phyloP scores from a whole-genome alignment of 2,888 invertebrate species.

The Protonemura montana region DNA sequence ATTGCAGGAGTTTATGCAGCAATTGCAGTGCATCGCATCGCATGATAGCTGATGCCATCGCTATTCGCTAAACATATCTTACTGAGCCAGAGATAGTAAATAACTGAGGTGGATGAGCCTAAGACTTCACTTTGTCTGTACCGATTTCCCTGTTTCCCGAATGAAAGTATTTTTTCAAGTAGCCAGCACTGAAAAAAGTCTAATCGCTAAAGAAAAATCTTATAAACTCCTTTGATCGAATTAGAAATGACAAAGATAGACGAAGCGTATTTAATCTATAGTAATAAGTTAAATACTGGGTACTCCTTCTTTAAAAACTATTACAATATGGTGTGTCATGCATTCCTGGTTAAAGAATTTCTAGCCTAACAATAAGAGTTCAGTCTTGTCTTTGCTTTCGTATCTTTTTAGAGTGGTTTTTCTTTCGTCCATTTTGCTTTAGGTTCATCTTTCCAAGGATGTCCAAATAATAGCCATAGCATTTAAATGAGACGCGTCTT shows the following conservation, averaged over 20 bases:
- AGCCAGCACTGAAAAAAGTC: too few relatives aligned
- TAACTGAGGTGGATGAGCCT: background rate
- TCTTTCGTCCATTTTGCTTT: constrained; percentile 22
- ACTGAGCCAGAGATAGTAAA: background rate
- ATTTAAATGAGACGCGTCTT: too few relatives aligned
- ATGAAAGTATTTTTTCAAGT: too few relatives aligned
- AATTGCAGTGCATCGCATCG: background rate
- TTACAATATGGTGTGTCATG: background rate
- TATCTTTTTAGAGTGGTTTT: constrained; percentile 30
- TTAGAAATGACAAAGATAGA: background rate
- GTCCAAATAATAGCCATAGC: background rate
- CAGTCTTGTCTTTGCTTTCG: constrained; percentile 1
- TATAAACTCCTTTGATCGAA: too few relatives aligned
- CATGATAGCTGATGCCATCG: background rate
- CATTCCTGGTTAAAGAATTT: background rate
- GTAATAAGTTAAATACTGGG: background rate
- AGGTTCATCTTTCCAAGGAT: constrained; percentile 13
- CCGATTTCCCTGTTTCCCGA: too few relatives aligned
- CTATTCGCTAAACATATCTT: background rate
- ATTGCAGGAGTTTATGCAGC: background rate
- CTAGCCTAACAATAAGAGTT: constrained; percentile 9
- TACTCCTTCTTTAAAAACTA: background rate
- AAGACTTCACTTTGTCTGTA: background rate
- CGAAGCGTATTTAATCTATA: background rate
- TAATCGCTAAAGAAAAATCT: too few relatives aligned